Percentiles rank a stretch among this genome's conserved stretches.
Conservation (phyloP, 1,140 invertebrate genomes). For the Gryllus bimaculatus region DNA sequence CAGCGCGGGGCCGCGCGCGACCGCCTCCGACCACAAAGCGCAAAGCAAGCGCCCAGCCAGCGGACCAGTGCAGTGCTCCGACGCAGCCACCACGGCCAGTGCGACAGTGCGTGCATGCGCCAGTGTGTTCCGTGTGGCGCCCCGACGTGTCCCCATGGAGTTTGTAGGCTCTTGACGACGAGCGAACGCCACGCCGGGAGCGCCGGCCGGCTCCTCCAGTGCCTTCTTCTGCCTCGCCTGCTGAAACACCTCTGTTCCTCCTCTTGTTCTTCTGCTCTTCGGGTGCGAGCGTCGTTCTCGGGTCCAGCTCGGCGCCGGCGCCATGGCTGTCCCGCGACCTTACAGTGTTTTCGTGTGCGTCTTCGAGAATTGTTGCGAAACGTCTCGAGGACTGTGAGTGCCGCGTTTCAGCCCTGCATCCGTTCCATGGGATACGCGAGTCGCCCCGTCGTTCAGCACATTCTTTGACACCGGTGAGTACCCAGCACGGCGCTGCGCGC, state of each 20-base stretch:
- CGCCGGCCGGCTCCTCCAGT: background rate
- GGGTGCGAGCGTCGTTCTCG: background rate
- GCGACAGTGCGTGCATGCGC: background rate
- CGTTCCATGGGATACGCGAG: too few relatives aligned
- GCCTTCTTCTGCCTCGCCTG: background rate
- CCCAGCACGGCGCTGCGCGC: too few relatives aligned
- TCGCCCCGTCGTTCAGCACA: too few relatives aligned
- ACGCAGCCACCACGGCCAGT: too few relatives aligned
- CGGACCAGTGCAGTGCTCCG: too few relatives aligned
- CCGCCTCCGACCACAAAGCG: background rate
- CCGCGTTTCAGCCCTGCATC: too few relatives aligned
- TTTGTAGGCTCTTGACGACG: background rate
- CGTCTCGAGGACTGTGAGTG: background rate
- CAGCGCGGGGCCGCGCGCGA: background rate
- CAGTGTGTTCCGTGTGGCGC: background rate
- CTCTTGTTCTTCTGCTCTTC: background rate
- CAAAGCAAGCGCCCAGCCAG: too few relatives aligned
- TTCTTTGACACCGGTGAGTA: too few relatives aligned
- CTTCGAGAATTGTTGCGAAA: slow-evolving; percentile 1
- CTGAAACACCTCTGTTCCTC: background rate
- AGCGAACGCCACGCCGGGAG: background rate
- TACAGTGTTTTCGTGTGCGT: background rate
- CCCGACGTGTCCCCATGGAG: background rate
- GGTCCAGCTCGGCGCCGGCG: background rate
- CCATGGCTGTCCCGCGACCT: background rate